These are phyloP conservation scores for Saxicola maurus DNA, from an alignment of 2,797 vertebrate species.

Conservation along the genomic window DNA sequence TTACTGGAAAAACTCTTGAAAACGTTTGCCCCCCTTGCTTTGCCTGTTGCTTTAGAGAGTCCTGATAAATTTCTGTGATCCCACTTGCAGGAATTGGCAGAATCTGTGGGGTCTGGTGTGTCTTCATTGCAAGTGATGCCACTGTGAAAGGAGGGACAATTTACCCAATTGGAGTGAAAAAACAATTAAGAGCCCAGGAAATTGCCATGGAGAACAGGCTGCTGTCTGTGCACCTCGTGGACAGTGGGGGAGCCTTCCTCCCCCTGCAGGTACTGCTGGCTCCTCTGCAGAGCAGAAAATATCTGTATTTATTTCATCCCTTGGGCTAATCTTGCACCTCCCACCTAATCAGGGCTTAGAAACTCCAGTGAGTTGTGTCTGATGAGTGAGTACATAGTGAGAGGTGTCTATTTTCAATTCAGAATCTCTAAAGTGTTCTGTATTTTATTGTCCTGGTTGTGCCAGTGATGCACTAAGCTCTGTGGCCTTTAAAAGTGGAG, in stretches of 20 bases:
- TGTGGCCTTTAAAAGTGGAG: background rate
- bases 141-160: slow-evolving; percentile 85
- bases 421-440: background rate
- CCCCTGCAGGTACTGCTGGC: slow-evolving; percentile 78
- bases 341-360: background rate
- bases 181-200: slow-evolving; percentile 82
- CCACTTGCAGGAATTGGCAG: slow-evolving; percentile 75
- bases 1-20: background rate
- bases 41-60: background rate
- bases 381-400: rapidly evolving
- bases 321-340: background rate
- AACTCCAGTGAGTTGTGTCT: background rate
- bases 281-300: background rate
- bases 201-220: slow-evolving; percentile 83
- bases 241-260: slow-evolving; percentile 85
- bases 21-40: background rate
- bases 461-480: background rate
- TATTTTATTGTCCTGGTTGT: background rate
- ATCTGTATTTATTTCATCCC: rapidly evolving
- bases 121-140: slow-evolving; percentile 82
- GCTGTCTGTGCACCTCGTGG: slow-evolving; percentile 80
- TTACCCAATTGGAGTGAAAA: slow-evolving; percentile 85
- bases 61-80: background rate
- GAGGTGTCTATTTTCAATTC: background rate
- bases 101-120: slow-evolving; percentile 84